Evolutionary conservation across 2,797 vertebrate species (phyloP).

Genomic region (Aplochiton taeniatus): DNA sequence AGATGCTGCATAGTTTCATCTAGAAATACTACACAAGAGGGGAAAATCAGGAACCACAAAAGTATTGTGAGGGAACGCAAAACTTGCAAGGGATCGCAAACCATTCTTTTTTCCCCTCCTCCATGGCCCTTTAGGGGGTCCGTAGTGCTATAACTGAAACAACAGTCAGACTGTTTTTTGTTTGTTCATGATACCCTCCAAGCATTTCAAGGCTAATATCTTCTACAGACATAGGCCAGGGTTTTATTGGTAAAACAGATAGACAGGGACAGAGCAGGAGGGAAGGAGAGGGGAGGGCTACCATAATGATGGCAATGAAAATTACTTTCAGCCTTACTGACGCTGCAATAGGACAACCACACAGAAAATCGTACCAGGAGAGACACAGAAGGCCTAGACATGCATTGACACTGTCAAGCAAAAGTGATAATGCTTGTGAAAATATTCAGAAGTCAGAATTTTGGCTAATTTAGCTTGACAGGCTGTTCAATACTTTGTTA

Average conservation of each 20-base stretch:
- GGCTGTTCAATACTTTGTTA: too few relatives aligned
- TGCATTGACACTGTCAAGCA: background rate
- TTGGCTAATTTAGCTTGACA: too few relatives aligned
- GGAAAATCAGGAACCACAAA: too few relatives aligned
- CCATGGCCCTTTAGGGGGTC: too few relatives aligned
- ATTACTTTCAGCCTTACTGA: conserved; percentile 23
- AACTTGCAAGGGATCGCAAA: too few relatives aligned
- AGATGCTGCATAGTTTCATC: too few relatives aligned
- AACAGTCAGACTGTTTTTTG: conserved; percentile 5
- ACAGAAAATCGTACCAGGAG: background rate
- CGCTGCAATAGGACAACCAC: background rate
- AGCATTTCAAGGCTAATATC: conserved; percentile 37
- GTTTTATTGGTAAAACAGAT: conserved; percentile 31
- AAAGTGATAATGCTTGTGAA: too few relatives aligned
- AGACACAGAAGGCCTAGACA: background rate
- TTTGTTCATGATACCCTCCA: conserved; percentile 26
- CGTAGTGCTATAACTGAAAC: conserved; percentile 6
- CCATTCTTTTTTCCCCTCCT: too few relatives aligned
- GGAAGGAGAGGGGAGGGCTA: conserved; percentile 24
- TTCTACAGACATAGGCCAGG: conserved; percentile 46
- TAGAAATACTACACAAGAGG: too few relatives aligned
- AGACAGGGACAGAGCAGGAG: conserved; percentile 1
- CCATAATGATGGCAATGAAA: conserved; percentile 26
- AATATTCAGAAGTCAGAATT: too few relatives aligned
- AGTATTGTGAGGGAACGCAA: too few relatives aligned